A percentile compares a stretch with the other conserved stretches of the same genome.
phyloP scores from a whole-genome alignment of 2,797 vertebrate genomes.

The Periophthalmus magnuspinnatus region DNA sequence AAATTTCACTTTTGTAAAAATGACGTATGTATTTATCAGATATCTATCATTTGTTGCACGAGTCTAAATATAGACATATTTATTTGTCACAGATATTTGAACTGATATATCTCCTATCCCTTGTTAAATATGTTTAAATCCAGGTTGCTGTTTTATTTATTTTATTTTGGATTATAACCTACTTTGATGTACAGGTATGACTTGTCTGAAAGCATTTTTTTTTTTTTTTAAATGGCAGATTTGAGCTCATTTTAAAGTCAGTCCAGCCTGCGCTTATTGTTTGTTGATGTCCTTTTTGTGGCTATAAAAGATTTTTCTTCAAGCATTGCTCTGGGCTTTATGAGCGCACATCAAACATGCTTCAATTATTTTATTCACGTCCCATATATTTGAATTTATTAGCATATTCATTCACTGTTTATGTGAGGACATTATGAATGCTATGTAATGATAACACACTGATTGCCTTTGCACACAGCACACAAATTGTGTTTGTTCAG shows the following conservation, averaged over 20 bases:
- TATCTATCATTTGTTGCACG: too few relatives aligned
- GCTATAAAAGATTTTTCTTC: conserved; percentile 59
- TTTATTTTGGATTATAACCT: conserved; percentile 60
- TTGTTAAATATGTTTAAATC: conserved; percentile 60
- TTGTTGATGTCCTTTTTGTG: conserved; percentile 48
- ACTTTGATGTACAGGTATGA: conserved; percentile 65
- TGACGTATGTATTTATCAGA: too few relatives aligned
- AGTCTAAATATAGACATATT: too few relatives aligned
- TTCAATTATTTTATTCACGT: conserved; percentile 62
- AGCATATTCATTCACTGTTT: conserved; percentile 57
- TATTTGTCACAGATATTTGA: too few relatives aligned
- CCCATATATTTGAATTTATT: conserved; percentile 49
- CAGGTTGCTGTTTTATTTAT: conserved; percentile 56
- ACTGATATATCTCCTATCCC: too few relatives aligned
- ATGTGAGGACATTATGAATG: conserved; percentile 29
- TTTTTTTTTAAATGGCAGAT: too few relatives aligned
- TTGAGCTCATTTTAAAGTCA: conserved; percentile 18
- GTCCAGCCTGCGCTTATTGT: conserved; percentile 48
- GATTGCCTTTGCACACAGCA: conserved; percentile 4
- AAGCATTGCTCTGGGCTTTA: conserved; percentile 48
- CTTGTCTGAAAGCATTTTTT: not conserved
- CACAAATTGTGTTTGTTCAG: conserved; percentile 20
- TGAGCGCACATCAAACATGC: conserved; percentile 66
- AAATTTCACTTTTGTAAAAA: too few relatives aligned
- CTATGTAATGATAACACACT: conserved; percentile 32